Base-by-base conservation (phyloP, 2,797 vertebrate genomes). In the Pachyuromys duprasi region DNA sequence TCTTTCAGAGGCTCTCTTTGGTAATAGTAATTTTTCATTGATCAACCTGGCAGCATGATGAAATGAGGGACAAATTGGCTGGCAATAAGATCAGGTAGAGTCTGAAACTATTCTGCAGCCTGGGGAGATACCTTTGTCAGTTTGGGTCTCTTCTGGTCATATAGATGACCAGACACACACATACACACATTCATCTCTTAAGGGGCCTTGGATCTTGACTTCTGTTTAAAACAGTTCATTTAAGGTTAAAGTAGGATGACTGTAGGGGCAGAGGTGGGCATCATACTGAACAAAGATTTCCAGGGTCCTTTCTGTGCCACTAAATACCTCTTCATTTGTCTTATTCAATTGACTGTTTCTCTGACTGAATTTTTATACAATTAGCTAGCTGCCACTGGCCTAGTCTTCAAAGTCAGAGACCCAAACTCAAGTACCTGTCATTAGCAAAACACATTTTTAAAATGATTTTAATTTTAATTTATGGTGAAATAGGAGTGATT, bases 11-110 rank as follows among this genome's bases (percentile, higher is more conserved):
- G n/a, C n/a, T n/a, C n/a, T n/a, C n/a, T n/a, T n/a, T n/a, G n/a
- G n/a, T 62, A 89, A 91, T 81, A 88, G 24, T 86, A 79, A 76
- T 95, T 93, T 97, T 36, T 55, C 62, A 86, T 60, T 28, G 36
- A 93, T 74, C 65, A 33, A 63, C 67, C 81, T 80, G 72, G n/a
- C 60, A 65, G 2, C 60, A 63, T 78, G 76, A 53, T 60, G 79
- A 26, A 87, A 65, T 22, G 42, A 96, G 69, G n/a, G 93, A 93
- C 83, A n/a, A 76, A n/a, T 33, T 75, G 20, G 20, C 2, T 8
- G 79, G 26, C 79, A 91, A 67, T 91, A 60, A n/a, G 65, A 63
- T 55, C 8, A n/a, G 39, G 49, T 39, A n/a, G 53, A 60, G 7
- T 57, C 22, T 62, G 83, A 94, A 79, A 94, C 39, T 26, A 28